Conservation (phyloP, 2,888 invertebrate species). For the Oithona nana region DNA sequence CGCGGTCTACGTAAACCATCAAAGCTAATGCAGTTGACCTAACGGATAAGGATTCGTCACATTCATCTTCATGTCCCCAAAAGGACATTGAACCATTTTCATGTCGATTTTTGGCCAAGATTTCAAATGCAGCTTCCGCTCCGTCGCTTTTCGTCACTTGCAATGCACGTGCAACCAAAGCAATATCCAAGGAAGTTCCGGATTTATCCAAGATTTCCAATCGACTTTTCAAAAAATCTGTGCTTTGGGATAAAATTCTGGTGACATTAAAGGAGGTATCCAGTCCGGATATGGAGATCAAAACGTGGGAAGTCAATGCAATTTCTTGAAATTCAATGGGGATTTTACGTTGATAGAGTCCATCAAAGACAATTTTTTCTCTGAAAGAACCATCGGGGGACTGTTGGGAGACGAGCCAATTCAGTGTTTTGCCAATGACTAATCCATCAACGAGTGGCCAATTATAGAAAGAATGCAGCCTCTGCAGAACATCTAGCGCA, state of each 20-base stretch:
- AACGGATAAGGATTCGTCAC: neutral
- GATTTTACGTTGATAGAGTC: neutral
- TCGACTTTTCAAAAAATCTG: neutral
- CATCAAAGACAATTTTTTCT: neutral
- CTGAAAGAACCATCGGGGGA: slow-evolving; percentile 3
- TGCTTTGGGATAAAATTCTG: neutral
- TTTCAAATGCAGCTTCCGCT: slow-evolving; percentile 11
- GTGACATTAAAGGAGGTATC: neutral
- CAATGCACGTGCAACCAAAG: slow-evolving; percentile 7
- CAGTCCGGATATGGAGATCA: neutral
- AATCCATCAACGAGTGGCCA: neutral
- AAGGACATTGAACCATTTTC: neutral
- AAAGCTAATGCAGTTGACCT: slow-evolving; percentile 2
- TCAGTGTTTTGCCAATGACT: neutral
- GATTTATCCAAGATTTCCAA: neutral
- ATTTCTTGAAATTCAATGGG: slow-evolving; percentile 5
- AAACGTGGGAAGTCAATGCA: slow-evolving; percentile 8
- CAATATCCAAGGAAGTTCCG: neutral
- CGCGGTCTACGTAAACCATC: neutral
- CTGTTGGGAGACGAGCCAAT: slow-evolving; percentile 1
- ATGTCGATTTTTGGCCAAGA: neutral
- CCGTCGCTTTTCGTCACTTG: neutral
- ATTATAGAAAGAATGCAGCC: neutral
- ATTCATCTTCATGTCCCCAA: neutral
- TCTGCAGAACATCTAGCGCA: neutral